Evolutionary conservation across 2,888 invertebrate genomes (phyloP).

Genomic region (Heliconius hortense): DNA sequence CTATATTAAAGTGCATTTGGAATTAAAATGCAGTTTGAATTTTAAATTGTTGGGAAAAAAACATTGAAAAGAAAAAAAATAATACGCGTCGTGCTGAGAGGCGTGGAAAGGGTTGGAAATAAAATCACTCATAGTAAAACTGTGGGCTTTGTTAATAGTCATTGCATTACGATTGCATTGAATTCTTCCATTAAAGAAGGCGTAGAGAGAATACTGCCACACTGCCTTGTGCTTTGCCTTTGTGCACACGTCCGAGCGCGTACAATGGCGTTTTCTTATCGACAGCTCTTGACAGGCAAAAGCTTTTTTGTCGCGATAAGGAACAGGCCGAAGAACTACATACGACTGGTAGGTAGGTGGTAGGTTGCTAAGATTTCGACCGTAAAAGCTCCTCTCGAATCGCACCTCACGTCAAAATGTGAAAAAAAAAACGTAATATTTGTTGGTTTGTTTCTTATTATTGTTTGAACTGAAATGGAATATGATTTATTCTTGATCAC

Average conservation of each 20-base stretch:
- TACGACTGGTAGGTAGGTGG: too few species aligned
- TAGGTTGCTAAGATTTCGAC: conserved; percentile 57
- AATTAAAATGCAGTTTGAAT: conserved; percentile 4
- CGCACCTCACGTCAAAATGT: conserved; percentile 43
- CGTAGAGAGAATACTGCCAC: conserved; percentile 33
- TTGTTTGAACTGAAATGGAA: not conserved
- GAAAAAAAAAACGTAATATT: not conserved
- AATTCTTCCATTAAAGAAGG: conserved; percentile 39
- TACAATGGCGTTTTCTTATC: conserved; percentile 73
- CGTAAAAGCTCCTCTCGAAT: conserved; percentile 57
- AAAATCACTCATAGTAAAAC: conserved; percentile 34
- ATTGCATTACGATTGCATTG: conserved; percentile 40
- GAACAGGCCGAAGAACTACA: conserved; percentile 53
- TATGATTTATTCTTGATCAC: not conserved
- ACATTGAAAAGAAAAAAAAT: conserved; percentile 19
- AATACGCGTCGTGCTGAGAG: conserved; percentile 24
- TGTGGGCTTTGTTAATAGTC: conserved; percentile 38
- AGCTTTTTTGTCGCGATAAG: conserved; percentile 77
- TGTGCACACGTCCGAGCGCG: conserved; percentile 48
- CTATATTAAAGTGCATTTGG: conserved; percentile 8
- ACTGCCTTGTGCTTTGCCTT: conserved; percentile 41
- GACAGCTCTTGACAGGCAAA: conserved; percentile 77
- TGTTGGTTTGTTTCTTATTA: too few species aligned
- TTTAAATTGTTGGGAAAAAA: conserved; percentile 4
- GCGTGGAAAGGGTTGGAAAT: conserved; percentile 32